Conservation (phyloP, 2,113 vertebrate genomes). For the Capreolus pygargus region DNA sequence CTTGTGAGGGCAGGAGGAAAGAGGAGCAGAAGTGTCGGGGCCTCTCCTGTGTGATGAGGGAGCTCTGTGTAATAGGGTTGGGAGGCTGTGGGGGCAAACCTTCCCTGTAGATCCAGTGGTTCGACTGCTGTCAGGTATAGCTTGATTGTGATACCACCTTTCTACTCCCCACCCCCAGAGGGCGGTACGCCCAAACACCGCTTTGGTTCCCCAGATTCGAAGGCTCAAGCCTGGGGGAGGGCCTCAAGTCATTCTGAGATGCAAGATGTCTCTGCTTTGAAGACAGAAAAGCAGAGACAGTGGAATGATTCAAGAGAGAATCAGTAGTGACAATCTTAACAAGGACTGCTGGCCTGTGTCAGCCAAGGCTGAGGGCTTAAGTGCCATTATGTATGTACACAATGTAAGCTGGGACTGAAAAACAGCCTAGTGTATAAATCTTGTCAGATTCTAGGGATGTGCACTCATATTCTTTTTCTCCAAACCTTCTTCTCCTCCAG, state of each 20-base stretch:
- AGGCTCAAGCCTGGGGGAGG: neutral
- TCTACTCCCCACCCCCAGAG: neutral
- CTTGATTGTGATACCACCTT: neutral
- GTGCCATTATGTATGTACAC: neutral
- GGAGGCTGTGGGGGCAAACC: neutral
- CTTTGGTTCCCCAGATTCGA: neutral
- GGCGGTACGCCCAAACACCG: neutral
- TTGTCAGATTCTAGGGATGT: neutral
- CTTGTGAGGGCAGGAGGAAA: neutral
- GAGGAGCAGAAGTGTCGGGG: neutral
- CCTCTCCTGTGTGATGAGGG: too few species aligned
- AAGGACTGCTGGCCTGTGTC: neutral
- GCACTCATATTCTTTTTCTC: neutral
- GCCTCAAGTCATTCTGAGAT: neutral
- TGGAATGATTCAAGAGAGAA: neutral
- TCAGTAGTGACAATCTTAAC: neutral
- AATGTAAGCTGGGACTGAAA: neutral
- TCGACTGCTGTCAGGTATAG: neutral
- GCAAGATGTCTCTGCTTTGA: neutral
- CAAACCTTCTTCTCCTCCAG: neutral
- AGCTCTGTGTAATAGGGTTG: neutral
- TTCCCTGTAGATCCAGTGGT: neutral
- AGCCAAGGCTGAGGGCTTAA: neutral
- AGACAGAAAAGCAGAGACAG: neutral
- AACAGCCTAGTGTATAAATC: neutral